phyloP scores from a whole-genome alignment of 2,888 invertebrate genomes.

The Tholera decimalis region DNA sequence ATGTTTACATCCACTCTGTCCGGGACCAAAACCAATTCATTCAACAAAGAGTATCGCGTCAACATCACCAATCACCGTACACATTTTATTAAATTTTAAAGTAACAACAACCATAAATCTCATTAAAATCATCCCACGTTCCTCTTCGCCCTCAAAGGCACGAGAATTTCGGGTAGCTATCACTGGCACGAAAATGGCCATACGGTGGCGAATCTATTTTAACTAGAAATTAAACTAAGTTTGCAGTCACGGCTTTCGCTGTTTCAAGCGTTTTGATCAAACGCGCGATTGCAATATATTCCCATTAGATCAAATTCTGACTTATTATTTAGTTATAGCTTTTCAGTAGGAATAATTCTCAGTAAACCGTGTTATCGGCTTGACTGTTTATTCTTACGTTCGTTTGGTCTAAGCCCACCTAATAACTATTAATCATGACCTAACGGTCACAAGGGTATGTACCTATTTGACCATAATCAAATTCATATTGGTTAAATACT shows the following conservation, averaged over 20 bases:
- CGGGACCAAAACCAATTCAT: neutral
- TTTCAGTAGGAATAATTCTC: too few species aligned
- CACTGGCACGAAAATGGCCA: too few species aligned
- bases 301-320: too few species aligned
- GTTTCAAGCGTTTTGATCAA: too few species aligned
- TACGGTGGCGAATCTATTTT: too few species aligned
- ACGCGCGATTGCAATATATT: too few species aligned
- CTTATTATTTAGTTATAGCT: too few species aligned
- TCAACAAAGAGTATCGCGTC: neutral
- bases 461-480: neutral
- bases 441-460: neutral
- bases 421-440: too few species aligned
- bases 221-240: too few species aligned
- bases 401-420: neutral
- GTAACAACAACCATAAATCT: neutral
- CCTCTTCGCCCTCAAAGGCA: too few species aligned
- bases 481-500: neutral
- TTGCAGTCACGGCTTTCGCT: too few species aligned
- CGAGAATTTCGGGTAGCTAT: neutral
- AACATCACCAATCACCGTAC: neutral
- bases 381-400: neutral
- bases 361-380: too few species aligned
- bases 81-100: conserved; percentile 1
- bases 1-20: neutral
- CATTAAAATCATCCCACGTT: conserved; percentile 11